A percentile compares a stretch with the other conserved stretches of the same genome.
These are phyloP conservation scores for Theocolax elegans DNA, from an alignment of 1,140 invertebrate species.

Conservation along the genomic window DNA sequence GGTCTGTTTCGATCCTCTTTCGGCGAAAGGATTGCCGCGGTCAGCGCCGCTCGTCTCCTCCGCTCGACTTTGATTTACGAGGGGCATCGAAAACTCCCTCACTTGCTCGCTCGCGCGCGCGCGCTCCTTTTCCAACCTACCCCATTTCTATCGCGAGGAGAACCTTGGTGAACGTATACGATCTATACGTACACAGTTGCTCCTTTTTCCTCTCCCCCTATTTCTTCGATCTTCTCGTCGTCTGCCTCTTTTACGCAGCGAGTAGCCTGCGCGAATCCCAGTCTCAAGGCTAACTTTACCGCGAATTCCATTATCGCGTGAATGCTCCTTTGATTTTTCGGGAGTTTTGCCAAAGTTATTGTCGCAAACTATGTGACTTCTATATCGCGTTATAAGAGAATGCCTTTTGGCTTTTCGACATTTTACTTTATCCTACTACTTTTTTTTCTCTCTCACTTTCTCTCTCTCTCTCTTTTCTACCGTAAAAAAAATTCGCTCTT, in stretches of 20 bases:
- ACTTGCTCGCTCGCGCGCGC: background rate
- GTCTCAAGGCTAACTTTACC: constrained; percentile 35
- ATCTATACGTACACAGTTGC: background rate
- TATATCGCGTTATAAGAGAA: constrained; percentile 12
- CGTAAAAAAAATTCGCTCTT: background rate
- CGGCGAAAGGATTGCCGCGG: constrained; percentile 19
- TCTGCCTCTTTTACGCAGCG: no score
- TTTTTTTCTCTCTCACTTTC: background rate
- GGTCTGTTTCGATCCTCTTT: constrained; percentile 2
- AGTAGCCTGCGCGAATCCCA: no score
- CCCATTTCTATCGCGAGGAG: background rate
- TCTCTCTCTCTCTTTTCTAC: no score
- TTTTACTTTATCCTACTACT: constrained; percentile 14
- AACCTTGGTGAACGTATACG: no score
- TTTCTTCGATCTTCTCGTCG: no score
- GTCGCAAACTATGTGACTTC: constrained; percentile 11
- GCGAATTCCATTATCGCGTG: constrained; percentile 37
- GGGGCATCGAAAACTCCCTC: no score
- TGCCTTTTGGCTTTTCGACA: background rate
- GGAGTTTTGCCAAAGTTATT: constrained; percentile 19
- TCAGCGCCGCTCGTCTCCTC: background rate
- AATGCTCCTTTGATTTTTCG: constrained; percentile 37
- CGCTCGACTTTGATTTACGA: constrained; percentile 37
- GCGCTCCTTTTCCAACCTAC: background rate
- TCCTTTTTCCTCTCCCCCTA: background rate